Conservation (phyloP, 1,140 invertebrate species). For the Microplitis demolitor region DNA sequence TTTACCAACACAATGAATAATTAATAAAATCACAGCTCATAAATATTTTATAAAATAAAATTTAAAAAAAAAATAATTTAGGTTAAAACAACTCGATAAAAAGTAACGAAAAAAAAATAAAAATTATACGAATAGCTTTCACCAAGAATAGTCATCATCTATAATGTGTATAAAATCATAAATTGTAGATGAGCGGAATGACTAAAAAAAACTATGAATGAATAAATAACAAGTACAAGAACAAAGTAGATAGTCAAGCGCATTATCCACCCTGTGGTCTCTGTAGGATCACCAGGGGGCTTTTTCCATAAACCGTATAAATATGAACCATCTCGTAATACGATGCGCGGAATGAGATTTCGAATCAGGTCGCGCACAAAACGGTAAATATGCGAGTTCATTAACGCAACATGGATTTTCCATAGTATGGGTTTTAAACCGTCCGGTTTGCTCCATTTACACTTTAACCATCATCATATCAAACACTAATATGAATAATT, state of each 20-base stretch:
- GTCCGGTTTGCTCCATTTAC: background rate
- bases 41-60: too few relatives aligned
- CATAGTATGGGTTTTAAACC: background rate
- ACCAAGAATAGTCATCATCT: too few relatives aligned
- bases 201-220: background rate
- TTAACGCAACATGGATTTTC: conserved; percentile 5
- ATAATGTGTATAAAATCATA: background rate
- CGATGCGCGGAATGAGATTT: background rate
- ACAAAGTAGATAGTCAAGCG: background rate
- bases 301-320: background rate
- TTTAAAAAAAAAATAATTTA: too few relatives aligned
- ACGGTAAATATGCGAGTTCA: conserved; percentile 9
- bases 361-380: background rate
- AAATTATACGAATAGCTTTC: too few relatives aligned
- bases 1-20: too few relatives aligned
- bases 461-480: background rate
- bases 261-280: background rate
- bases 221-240: background rate
- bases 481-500: background rate
- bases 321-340: background rate
- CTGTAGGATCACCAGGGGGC: background rate
- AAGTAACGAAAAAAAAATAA: too few relatives aligned
- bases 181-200: background rate
- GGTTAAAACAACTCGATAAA: too few relatives aligned
- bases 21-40: too few relatives aligned